Percentiles rank a stretch among this genome's conserved stretches.
These are phyloP conservation scores for Drosophila rufa DNA, from an alignment of 1,140 invertebrate species.

Conservation along the genomic window DNA sequence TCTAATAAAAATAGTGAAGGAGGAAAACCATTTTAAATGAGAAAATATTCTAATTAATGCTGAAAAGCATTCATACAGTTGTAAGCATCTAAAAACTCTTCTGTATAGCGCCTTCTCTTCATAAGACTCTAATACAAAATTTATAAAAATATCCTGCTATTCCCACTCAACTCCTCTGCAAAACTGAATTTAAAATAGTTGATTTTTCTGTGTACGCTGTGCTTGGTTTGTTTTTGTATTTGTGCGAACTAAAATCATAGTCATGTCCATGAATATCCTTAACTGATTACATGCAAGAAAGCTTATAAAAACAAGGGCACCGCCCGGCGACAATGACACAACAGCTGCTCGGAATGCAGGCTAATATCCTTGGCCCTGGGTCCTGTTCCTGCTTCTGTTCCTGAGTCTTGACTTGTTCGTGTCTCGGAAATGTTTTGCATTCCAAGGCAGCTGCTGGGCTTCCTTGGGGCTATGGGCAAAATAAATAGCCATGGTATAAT, in stretches of 20 bases:
- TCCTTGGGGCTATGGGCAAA: constrained; percentile 15
- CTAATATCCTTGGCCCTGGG: constrained; percentile 52
- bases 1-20: too few relatives aligned
- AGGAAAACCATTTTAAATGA: too few relatives aligned
- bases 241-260: constrained; percentile 73
- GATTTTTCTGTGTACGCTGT: constrained; percentile 8
- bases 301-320: constrained; percentile 77
- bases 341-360: constrained; percentile 64
- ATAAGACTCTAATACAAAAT: too few relatives aligned
- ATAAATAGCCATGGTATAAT: constrained; percentile 28
- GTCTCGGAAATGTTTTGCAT: constrained; percentile 22
- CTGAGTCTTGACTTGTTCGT: constrained; percentile 11
- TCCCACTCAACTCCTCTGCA: too few relatives aligned
- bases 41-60: too few relatives aligned
- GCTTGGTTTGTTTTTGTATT: constrained; percentile 15
- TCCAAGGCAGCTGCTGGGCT: constrained; percentile 14
- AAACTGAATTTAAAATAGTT: neutral
- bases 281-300: constrained; percentile 79
- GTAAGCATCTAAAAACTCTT: too few relatives aligned
- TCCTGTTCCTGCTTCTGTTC: neutral
- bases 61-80: too few relatives aligned
- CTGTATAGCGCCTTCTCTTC: too few relatives aligned
- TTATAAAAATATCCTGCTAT: too few relatives aligned
- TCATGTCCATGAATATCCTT: constrained; percentile 81
- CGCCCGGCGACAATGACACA: constrained; percentile 63